A percentile compares a stretch with the other conserved stretches of the same genome.
These are phyloP conservation scores for Antennarius maculatus DNA, from an alignment of 2,797 vertebrate species.

Conservation along the genomic window DNA sequence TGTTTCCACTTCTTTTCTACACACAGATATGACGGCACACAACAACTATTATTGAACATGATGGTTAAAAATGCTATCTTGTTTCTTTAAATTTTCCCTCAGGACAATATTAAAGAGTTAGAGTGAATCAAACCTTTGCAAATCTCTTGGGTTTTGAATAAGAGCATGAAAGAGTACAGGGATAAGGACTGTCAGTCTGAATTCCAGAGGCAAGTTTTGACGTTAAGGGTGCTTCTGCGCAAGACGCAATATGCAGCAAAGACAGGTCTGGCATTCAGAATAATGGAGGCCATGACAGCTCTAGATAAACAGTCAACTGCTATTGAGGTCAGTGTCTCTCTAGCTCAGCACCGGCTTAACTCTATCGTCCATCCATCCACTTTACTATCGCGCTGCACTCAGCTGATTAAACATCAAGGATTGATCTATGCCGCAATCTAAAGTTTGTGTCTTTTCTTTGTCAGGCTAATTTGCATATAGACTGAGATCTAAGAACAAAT, in stretches of 20 bases:
- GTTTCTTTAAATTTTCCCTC: constrained; percentile 62
- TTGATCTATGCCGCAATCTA: constrained; percentile 49
- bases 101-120: constrained; percentile 60
- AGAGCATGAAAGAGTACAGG: constrained; percentile 63
- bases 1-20: constrained; percentile 12
- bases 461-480: constrained; percentile 63
- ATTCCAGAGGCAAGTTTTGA: constrained; percentile 73
- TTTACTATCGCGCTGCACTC: constrained; percentile 39
- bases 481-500: constrained; percentile 56
- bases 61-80: constrained; percentile 21
- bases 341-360: constrained; percentile 44
- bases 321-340: constrained; percentile 50
- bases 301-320: constrained; percentile 61
- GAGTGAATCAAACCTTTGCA: constrained; percentile 59
- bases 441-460: constrained; percentile 55
- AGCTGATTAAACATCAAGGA: constrained; percentile 63
- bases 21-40: constrained; percentile 28
- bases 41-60: constrained; percentile 40
- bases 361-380: constrained; percentile 48
- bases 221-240: constrained; percentile 51
- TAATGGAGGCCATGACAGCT: constrained; percentile 46
- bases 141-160: constrained; percentile 67
- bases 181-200: constrained; percentile 68
- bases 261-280: constrained; percentile 57
- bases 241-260: constrained; percentile 36